Conservation (phyloP, 2,888 invertebrate genomes). For the Lypha dubia region DNA sequence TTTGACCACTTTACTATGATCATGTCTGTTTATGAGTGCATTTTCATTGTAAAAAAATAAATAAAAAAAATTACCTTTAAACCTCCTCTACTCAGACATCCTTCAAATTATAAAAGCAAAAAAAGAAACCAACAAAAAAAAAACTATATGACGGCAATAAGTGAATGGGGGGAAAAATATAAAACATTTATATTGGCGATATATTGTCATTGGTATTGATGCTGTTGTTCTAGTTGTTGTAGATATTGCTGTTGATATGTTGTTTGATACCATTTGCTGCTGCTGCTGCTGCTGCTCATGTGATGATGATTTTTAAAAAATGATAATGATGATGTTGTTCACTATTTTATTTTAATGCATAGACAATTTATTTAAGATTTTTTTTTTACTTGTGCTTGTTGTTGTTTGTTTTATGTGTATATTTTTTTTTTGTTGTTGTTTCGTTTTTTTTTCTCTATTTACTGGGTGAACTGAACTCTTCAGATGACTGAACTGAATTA, state of each 20-base stretch:
- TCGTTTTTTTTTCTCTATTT: slow-evolving; percentile 1
- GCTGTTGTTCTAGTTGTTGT: slow-evolving; percentile 7
- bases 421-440: neutral
- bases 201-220: slow-evolving; percentile 40
- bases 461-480: slow-evolving; percentile 38
- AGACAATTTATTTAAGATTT: slow-evolving; percentile 41
- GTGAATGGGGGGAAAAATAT: slow-evolving; percentile 45
- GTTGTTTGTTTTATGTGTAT: neutral
- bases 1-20: slow-evolving; percentile 48
- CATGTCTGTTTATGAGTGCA: slow-evolving; percentile 12
- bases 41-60: neutral
- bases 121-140: neutral
- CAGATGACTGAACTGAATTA: slow-evolving; percentile 60
- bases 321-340: slow-evolving; percentile 26
- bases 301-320: neutral
- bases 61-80: neutral
- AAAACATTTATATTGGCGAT: slow-evolving; percentile 46
- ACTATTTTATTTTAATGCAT: slow-evolving; percentile 45
- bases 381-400: neutral
- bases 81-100: slow-evolving; percentile 19
- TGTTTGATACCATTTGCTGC: slow-evolving; percentile 27
- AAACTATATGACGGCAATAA: slow-evolving; percentile 43
- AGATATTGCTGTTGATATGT: slow-evolving; percentile 40
- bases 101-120: slow-evolving; percentile 14
- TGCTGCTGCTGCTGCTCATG: slow-evolving; percentile 30